phyloP scores from a whole-genome alignment of 2,797 vertebrate species.

The Adelosebastes latens region DNA sequence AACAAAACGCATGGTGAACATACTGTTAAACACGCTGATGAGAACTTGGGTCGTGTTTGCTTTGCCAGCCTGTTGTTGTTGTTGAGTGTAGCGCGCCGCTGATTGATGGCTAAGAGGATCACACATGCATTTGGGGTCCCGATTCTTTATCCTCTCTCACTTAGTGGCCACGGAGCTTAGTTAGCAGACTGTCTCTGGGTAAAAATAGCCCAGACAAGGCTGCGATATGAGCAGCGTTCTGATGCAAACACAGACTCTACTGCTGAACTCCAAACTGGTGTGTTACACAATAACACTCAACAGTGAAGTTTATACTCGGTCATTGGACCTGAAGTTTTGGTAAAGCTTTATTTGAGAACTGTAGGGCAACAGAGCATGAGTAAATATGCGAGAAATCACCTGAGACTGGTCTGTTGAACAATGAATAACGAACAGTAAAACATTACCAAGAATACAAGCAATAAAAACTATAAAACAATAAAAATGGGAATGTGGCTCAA shows the following conservation, averaged over 20 bases:
- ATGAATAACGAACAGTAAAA: not conserved
- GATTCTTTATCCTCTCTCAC: slow-evolving; percentile 54
- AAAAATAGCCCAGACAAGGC: slow-evolving; percentile 41
- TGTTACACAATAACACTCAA: not conserved
- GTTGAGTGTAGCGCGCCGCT: slow-evolving; percentile 4
- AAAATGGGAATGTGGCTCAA: not conserved
- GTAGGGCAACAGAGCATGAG: not conserved
- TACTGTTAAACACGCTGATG: not conserved
- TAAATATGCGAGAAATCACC: not conserved
- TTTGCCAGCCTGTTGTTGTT: slow-evolving; percentile 21
- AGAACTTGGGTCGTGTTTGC: not conserved
- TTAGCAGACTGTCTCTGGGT: slow-evolving; percentile 27
- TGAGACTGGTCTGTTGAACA: not conserved
- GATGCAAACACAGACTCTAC: slow-evolving; percentile 1
- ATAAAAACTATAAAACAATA: not conserved
- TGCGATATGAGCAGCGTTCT: not conserved
- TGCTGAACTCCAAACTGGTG: not conserved
- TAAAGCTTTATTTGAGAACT: not conserved
- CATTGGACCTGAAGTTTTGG: not conserved
- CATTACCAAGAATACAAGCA: not conserved
- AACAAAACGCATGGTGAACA: not conserved
- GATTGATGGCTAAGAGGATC: slow-evolving; percentile 63
- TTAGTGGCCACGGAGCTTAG: slow-evolving; percentile 33
- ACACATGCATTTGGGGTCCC: slow-evolving; percentile 55
- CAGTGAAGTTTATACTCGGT: not conserved